Base-by-base conservation (phyloP, 1,140 invertebrate genomes). In the Penaeus japonicus region DNA sequence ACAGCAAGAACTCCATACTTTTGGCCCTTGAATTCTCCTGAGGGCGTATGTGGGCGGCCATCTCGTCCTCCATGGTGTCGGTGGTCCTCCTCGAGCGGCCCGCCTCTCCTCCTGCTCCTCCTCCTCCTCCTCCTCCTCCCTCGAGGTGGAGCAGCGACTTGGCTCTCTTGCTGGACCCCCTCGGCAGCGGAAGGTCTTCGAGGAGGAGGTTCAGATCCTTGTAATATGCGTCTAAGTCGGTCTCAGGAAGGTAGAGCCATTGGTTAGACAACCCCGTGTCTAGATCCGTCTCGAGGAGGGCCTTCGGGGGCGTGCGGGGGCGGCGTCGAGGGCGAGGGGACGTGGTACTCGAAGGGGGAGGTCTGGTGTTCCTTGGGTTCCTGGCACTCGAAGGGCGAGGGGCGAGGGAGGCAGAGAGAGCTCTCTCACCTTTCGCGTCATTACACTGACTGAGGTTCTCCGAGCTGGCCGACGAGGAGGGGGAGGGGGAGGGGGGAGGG, bases 1-100 rank as follows among this genome's bases (percentile, higher is more conserved):
- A 96, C 91, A 98, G 94, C 91, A 98, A 95, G 93, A 97, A 97
- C 94, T 98, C 97, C 96, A 98, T 97, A 93, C 96, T 97, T 93
- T 97, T 97, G 94, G 87, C 96, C 95, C 90, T 96, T 92, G 87
- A 93, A 92, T 90, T 94, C 92, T 85, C 94, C 92, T 85, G 70
- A 2, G 87, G 65, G 10, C 88, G 91, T 85, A 91, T 91, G 65
- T 89, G 87, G 39, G 73, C 84, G 91, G 83, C 91, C 89, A 91
- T 62, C 91, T 82, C 53, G 91, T 91, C 79, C 91, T 91, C 89
- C 91, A 90, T 91, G 91, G 84, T 91, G 89, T 82, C 90, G 90
- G 90, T 84, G 89, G 85, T 90, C 86, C 89, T 7, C 47, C 47
- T 47, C 47, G 39, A 2, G 2, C 39, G n/a, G n/a, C n/a, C n/a